Percentiles rank a stretch among this genome's conserved stretches.
Conservation (phyloP, 1,140 invertebrate genomes). For the Microplitis mediator region DNA sequence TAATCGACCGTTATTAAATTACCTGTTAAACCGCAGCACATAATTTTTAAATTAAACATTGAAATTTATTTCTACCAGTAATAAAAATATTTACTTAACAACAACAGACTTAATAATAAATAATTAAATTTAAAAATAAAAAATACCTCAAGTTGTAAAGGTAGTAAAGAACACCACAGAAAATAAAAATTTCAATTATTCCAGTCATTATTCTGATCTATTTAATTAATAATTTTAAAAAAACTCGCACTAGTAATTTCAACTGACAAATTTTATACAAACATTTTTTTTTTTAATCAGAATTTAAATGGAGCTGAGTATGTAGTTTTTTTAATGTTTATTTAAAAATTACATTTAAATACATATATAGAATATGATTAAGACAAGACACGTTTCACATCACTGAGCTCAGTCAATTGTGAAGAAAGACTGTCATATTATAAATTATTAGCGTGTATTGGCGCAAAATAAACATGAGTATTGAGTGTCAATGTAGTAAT, state of each 20-base stretch:
- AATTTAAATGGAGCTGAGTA: not conserved
- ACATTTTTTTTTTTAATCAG: too few relatives aligned
- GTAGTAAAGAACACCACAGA: conserved; percentile 56
- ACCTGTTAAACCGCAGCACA: too few relatives aligned
- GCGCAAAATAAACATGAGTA: not conserved
- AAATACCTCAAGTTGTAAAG: conserved; percentile 57
- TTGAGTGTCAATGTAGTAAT: too few relatives aligned
- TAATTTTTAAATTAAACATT: not conserved
- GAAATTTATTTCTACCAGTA: not conserved
- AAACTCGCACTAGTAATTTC: too few relatives aligned
- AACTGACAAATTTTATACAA: too few relatives aligned
- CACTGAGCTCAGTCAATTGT: conserved; percentile 1
- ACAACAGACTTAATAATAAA: not conserved
- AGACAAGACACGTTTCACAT: conserved; percentile 11
- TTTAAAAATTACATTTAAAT: not conserved
- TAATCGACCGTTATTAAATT: too few relatives aligned
- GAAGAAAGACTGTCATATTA: conserved; percentile 8
- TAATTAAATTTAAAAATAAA: not conserved
- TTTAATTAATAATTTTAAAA: not conserved
- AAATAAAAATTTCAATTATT: conserved; percentile 56
- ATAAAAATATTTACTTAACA: not conserved
- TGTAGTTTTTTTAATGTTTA: not conserved
- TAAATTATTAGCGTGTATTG: not conserved
- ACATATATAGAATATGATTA: not conserved
- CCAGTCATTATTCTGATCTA: conserved; percentile 47